Base-by-base conservation (phyloP, 2,113 vertebrate genomes). In the Xiphophorus couchianus region DNA sequence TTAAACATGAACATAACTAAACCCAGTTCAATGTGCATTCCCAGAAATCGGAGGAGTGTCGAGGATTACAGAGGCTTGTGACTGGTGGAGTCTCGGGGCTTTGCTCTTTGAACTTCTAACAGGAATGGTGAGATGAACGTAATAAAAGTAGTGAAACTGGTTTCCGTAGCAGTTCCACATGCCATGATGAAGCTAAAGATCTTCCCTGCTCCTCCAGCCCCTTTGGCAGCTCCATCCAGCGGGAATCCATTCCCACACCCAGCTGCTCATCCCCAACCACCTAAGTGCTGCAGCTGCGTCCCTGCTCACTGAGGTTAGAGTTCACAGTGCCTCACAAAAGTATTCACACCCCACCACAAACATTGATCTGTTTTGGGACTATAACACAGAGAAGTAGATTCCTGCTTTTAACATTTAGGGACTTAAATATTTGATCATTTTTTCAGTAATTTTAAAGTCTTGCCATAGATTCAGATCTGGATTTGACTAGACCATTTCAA, bases 81-180 rank as follows among this genome's bases (percentile, higher is more conserved):
- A 99, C 84, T 99, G 96, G 96, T 99, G 98, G 98, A 99, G 98
- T 90, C 95, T 99, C 25, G 98, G 98, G 3, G 94, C 96, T 3
- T 93, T 99, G 66, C 82, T 99, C 48, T 99, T 97, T 35, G 98
- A 99, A 74, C 86, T 99, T 87, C 95, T 99, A 74, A 97, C 96
- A 17, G 98, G 97, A 91, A 95, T 85, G 94, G 98, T 99, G 91
- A 96, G 94, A 70, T 39, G 33, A 54, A 73, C 0, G 0, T 19
- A 37, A 37, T 3, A n/a, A 51, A 2, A 5, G n/a, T 37, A 29
- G 61, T 64, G 14, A 17, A 13, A 28, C 8, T 58, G 2, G 0
- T 37, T 19, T 73, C 5, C 66, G 17, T 33, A 60, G 3, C n/a
- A 62, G 12, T 29, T 19, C 30, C 22, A 61, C 30, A 63, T 63